These are phyloP conservation scores for Bradypus variegatus DNA, from an alignment of 2,797 vertebrate genomes.

Conservation along the genomic window DNA sequence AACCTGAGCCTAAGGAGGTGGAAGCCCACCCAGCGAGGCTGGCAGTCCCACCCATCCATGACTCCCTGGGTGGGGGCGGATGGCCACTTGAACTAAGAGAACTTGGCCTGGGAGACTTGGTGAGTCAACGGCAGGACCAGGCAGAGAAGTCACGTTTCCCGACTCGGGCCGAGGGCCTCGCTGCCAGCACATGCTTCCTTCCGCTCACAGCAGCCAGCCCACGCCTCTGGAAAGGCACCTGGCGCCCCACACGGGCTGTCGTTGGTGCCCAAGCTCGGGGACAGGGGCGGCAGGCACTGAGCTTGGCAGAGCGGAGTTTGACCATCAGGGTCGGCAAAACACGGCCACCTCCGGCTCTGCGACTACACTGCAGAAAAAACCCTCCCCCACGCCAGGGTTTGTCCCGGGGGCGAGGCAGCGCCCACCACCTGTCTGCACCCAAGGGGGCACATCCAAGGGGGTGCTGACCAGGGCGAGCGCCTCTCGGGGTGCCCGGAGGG, in stretches of 20 bases:
- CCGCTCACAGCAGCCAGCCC: constrained; percentile 43
- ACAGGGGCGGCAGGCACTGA: not conserved
- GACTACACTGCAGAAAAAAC: not conserved
- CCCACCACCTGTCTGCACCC: constrained; percentile 37
- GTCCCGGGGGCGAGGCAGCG: not conserved
- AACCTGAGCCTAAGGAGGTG: constrained; percentile 28
- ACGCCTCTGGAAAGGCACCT: not conserved
- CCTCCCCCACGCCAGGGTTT: not conserved
- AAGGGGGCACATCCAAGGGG: constrained; percentile 28
- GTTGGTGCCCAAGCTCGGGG: not conserved
- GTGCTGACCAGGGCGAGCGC: constrained; percentile 27
- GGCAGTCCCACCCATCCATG: not conserved
- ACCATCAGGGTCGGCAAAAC: not conserved
- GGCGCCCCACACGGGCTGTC: not conserved
- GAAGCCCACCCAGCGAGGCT: not conserved
- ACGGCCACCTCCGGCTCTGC: not conserved
- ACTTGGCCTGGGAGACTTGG: not conserved
- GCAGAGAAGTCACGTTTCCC: constrained; percentile 27
- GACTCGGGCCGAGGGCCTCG: not conserved
- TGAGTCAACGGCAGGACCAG: constrained; percentile 46
- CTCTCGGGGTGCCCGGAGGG: constrained; percentile 7
- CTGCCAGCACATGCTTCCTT: not conserved
- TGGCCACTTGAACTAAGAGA: not conserved
- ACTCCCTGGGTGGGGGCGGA: rapidly evolving
- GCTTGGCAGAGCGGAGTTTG: not conserved